Conservation (phyloP, 2,888 invertebrate species). For the Melinopterus prodromus region DNA sequence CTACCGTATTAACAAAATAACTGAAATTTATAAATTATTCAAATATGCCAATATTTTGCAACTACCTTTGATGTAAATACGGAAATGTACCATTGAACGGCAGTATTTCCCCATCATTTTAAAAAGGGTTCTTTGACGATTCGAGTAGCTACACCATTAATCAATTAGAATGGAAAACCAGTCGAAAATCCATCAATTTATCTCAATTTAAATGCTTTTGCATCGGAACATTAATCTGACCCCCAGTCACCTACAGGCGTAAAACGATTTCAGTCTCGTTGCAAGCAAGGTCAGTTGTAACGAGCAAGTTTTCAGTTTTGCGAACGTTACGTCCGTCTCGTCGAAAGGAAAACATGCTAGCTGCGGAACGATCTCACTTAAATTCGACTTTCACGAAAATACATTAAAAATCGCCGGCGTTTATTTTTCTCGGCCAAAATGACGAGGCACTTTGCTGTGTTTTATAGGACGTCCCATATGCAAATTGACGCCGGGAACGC, state of each 20-base stretch:
- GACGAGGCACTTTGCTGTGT: not conserved
- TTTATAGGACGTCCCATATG: not conserved
- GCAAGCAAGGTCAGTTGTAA: not conserved
- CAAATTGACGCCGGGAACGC: not conserved
- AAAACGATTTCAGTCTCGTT: not conserved
- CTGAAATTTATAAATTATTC: too few relatives aligned
- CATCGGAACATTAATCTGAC: not conserved
- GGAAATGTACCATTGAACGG: too few relatives aligned
- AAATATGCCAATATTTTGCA: too few relatives aligned
- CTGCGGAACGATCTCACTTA: not conserved
- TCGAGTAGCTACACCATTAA: not conserved
- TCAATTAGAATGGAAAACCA: not conserved
- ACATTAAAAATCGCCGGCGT: not conserved
- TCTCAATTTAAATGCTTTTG: not conserved
- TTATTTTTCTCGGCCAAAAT: not conserved
- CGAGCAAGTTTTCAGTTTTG: not conserved
- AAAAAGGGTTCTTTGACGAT: not conserved
- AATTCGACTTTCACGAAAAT: not conserved
- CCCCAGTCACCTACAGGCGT: not conserved
- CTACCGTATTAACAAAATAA: too few relatives aligned
- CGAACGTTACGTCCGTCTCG: not conserved
- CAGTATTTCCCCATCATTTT: too few relatives aligned
- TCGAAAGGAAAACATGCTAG: not conserved
- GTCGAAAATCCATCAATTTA: not conserved
- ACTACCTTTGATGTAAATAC: too few relatives aligned